Percentiles rank a stretch among this genome's conserved stretches.
phyloP scores from a whole-genome alignment of 2,888 invertebrate genomes.

The Idaea straminata region DNA sequence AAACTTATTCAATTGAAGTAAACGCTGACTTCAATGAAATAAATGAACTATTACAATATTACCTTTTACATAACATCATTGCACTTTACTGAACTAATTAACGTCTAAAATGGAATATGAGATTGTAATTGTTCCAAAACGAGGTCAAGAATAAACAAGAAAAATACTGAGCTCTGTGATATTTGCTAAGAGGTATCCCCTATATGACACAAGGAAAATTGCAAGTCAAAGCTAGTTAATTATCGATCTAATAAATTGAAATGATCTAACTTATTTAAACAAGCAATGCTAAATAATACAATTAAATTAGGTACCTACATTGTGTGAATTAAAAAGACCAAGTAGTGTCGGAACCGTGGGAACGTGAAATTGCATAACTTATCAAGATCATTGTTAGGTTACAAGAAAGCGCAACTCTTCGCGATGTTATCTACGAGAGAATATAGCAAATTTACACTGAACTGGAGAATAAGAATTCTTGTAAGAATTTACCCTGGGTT shows the following conservation, averaged over 20 bases:
- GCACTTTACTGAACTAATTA: too few relatives aligned
- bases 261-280: background rate
- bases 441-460: background rate
- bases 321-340: constrained; percentile 2
- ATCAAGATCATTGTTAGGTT: constrained; percentile 10
- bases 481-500: too few relatives aligned
- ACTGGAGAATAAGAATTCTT: background rate
- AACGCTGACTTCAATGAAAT: too few relatives aligned
- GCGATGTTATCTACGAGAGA: constrained; percentile 2
- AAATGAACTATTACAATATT: too few relatives aligned
- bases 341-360: constrained; percentile 2
- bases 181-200: too few relatives aligned
- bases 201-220: background rate
- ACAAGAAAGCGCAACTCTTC: background rate
- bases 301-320: background rate
- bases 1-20: too few relatives aligned
- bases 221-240: background rate
- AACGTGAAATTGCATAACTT: constrained; percentile 6
- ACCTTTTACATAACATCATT: too few relatives aligned
- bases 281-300: background rate
- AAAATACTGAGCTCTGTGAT: too few relatives aligned
- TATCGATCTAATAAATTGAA: background rate
- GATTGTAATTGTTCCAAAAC: too few relatives aligned
- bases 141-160: too few relatives aligned
- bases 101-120: too few relatives aligned